phyloP scores from a whole-genome alignment of 2,888 invertebrate species.

The Meteorus colon region DNA sequence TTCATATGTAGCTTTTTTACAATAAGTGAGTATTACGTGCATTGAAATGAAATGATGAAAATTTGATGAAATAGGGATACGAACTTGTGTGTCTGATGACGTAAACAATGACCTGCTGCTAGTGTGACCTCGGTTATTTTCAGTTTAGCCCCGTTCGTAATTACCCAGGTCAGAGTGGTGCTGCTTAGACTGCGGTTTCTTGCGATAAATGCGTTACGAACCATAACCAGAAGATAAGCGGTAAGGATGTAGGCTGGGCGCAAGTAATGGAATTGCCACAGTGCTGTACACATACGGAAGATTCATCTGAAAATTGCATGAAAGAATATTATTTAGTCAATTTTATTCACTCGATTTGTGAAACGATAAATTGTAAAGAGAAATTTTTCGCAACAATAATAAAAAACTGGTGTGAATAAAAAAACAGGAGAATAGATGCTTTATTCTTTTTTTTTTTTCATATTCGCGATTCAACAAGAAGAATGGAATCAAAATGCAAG shows the following conservation, averaged over 20 bases:
- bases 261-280: neutral
- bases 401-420: neutral
- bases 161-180: conserved; percentile 42
- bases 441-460: neutral
- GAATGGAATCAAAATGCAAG: conserved; percentile 17
- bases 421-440: neutral
- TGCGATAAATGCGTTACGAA: conserved; percentile 3
- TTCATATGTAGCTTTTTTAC: neutral
- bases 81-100: conserved; percentile 61
- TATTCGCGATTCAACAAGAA: neutral
- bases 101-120: conserved; percentile 68
- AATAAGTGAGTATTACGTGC: neutral
- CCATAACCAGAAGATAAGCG: conserved; percentile 1
- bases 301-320: neutral
- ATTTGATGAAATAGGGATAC: neutral
- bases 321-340: too few species aligned
- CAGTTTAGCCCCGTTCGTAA: conserved; percentile 57
- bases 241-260: neutral
- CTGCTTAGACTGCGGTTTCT: conserved; percentile 28
- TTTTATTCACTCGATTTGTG: neutral
- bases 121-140: conserved; percentile 63
- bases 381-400: neutral
- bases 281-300: neutral
- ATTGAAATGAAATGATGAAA: neutral
- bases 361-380: neutral